phyloP scores from a whole-genome alignment of 2,797 vertebrate species.

The Cirrhinus mrigala region DNA sequence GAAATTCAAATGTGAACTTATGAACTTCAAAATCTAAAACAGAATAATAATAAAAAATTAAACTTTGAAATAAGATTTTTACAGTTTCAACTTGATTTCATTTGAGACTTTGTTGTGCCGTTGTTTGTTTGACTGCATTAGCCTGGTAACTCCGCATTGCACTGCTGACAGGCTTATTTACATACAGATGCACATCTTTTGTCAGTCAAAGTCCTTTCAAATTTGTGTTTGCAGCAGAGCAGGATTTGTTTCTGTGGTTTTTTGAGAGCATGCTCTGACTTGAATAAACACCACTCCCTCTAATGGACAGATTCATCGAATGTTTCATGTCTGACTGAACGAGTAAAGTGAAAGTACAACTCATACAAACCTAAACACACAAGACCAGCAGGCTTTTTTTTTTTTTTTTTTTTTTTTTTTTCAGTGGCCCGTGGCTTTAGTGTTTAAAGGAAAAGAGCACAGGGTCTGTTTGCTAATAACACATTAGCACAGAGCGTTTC shows the following conservation, averaged over 20 bases:
- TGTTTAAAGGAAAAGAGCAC: neutral
- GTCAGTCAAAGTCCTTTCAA: slow-evolving; percentile 32
- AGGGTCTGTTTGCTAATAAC: neutral
- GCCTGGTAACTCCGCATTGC: neutral
- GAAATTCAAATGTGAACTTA: neutral
- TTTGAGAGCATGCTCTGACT: neutral
- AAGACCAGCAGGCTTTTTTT: neutral
- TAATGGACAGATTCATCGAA: neutral
- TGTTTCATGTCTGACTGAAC: neutral
- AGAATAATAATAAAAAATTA: no score
- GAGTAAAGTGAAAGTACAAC: slow-evolving; percentile 43
- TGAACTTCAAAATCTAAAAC: neutral
- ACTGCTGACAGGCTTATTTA: neutral
- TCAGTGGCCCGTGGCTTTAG: neutral
- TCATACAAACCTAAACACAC: slow-evolving; percentile 30
- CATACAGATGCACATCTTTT: slow-evolving; percentile 34
- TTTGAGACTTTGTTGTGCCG: neutral
- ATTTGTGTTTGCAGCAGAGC: slow-evolving; percentile 20
- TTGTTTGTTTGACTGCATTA: neutral
- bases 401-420: no score
- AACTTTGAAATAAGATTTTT: no score
- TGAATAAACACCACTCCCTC: slow-evolving; percentile 20
- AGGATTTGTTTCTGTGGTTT: slow-evolving; percentile 30
- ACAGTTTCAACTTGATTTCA: neutral
- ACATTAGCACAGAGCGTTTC: neutral